phyloP scores from a whole-genome alignment of 1,140 invertebrate genomes.

The Ceratosolen fusciceps region DNA sequence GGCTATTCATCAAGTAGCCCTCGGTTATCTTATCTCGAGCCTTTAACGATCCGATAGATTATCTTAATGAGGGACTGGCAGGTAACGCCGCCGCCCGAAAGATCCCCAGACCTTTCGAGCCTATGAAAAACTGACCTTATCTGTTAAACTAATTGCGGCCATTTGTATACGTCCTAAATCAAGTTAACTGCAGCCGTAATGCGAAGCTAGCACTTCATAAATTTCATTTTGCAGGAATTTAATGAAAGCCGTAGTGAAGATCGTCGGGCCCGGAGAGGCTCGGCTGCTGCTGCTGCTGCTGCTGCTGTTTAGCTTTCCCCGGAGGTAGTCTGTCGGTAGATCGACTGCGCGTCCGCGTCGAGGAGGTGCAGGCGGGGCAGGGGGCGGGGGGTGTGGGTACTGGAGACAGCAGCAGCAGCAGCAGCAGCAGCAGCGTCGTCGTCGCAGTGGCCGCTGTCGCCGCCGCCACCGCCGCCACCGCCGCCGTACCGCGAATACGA shows the following conservation, averaged over 20 bases:
- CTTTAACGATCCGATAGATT: slow-evolving; percentile 9
- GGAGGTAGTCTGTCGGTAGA: too few relatives aligned
- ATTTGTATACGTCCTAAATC: slow-evolving; percentile 7
- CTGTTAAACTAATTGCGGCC: slow-evolving; percentile 2
- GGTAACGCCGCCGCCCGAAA: not conserved
- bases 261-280: not conserved
- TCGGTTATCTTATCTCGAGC: not conserved
- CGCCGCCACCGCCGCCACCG: too few relatives aligned
- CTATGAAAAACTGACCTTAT: not conserved
- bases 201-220: slow-evolving; percentile 19
- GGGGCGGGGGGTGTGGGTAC: not conserved
- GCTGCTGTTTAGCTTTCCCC: too few relatives aligned
- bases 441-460: too few relatives aligned
- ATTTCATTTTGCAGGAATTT: slow-evolving; percentile 4
- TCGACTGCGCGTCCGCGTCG: too few relatives aligned
- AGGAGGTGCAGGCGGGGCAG: too few relatives aligned
- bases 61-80: slow-evolving; percentile 7
- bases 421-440: too few relatives aligned
- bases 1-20: not conserved
- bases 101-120: not conserved
- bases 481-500: slow-evolving; percentile 16
- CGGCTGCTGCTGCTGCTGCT: too few relatives aligned
- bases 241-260: not conserved
- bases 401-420: not conserved
- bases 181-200: not conserved